phyloP scores from a whole-genome alignment of 2,113 vertebrate genomes.

The Perca flavescens region DNA sequence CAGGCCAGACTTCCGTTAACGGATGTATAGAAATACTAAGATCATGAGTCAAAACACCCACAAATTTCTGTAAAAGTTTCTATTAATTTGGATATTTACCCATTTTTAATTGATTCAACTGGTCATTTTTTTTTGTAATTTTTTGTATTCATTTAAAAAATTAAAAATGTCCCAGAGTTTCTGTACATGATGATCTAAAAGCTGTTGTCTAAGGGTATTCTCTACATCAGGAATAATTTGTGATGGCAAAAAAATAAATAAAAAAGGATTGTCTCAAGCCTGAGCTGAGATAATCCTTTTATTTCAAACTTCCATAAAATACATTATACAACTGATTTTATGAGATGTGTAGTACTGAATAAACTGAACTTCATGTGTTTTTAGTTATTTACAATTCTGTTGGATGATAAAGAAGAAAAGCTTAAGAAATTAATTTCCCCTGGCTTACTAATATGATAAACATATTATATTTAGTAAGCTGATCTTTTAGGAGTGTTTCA shows the following conservation, averaged over 20 bases:
- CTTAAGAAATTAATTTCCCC: background rate
- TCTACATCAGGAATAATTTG: background rate
- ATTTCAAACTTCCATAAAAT: background rate
- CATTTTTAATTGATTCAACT: background rate
- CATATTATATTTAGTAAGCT: background rate
- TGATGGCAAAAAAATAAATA: background rate
- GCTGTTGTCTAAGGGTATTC: background rate
- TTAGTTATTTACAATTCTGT: background rate
- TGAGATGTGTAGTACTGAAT: background rate
- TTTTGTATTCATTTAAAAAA: background rate
- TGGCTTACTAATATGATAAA: constrained; percentile 1
- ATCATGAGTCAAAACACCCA: background rate
- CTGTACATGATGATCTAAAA: background rate
- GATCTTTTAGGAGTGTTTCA: background rate
- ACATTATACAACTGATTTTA: background rate
- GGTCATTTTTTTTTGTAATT: background rate
- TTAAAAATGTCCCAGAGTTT: background rate
- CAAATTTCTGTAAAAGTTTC: background rate
- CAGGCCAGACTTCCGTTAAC: background rate
- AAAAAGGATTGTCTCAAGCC: background rate
- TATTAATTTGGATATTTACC: background rate
- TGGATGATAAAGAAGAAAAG: background rate
- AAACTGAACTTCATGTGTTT: background rate
- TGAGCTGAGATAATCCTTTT: background rate
- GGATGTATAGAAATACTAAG: background rate